These are phyloP conservation scores for Lycocorax pyrrhopterus DNA, from an alignment of 2,113 vertebrate species.

Conservation along the genomic window DNA sequence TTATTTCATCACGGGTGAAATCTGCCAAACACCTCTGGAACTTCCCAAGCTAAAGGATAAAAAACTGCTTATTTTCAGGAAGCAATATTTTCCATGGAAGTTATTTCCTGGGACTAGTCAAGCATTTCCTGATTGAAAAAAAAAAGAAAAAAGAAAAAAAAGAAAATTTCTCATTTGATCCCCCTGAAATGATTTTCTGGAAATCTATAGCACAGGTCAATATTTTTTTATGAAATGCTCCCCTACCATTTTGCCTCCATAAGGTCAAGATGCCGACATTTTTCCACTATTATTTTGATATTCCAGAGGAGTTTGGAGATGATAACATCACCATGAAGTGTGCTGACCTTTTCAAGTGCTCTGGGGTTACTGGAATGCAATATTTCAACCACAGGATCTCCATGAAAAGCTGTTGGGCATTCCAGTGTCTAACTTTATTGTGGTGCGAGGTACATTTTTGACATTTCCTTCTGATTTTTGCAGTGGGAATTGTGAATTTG, in stretches of 20 bases:
- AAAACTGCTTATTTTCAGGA: neutral
- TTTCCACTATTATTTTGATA: neutral
- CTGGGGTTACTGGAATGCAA: neutral
- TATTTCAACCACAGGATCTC: neutral
- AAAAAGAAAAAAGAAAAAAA: neutral
- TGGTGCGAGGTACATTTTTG: neutral
- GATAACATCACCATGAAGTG: neutral
- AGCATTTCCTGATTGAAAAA: neutral
- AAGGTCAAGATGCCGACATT: neutral
- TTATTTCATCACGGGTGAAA: neutral
- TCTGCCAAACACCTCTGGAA: neutral
- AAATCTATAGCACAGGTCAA: neutral
- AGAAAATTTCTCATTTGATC: neutral
- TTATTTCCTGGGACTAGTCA: neutral
- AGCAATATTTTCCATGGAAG: slow-evolving; percentile 11
- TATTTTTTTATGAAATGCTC: neutral
- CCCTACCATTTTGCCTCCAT: neutral
- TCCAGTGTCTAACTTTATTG: neutral
- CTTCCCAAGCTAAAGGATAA: neutral
- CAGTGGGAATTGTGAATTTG: neutral
- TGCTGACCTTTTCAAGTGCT: neutral
- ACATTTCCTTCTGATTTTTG: neutral
- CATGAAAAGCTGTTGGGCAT: neutral
- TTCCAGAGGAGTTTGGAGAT: neutral
- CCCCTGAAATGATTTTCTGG: neutral